phyloP scores from a whole-genome alignment of 23 tunicate genomes.

The Ciona savignyi region DNA sequence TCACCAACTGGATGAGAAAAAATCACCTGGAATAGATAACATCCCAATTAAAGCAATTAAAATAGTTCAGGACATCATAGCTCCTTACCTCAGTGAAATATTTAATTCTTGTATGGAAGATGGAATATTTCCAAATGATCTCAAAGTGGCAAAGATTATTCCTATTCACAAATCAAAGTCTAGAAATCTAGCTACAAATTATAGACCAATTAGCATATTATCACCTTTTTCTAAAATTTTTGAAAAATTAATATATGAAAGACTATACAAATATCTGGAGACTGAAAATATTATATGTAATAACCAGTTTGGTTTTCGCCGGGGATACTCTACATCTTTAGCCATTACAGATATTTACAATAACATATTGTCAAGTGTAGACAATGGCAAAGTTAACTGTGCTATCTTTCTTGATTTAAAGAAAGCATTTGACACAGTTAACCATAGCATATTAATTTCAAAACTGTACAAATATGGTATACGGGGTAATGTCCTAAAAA shows the following conservation, averaged over 20 bases:
- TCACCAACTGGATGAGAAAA: background rate
- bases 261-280: background rate
- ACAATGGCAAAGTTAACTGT: background rate
- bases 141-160: conserved; percentile 13
- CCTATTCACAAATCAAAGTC: conserved; percentile 4
- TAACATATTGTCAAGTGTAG: background rate
- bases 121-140: conserved; percentile 9
- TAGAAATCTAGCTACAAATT: background rate
- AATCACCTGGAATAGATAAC: background rate
- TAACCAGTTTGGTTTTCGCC: conserved; percentile 20
- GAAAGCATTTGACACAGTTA: conserved; percentile 24
- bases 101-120: conserved; percentile 8
- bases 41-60: conserved; percentile 7
- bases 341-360: conserved; percentile 2
- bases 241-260: conserved; percentile 3
- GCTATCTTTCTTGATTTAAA: conserved; percentile 5
- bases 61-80: conserved; percentile 2
- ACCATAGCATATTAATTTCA: conserved; percentile 9
- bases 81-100: conserved; percentile 4
- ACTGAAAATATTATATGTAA: background rate
- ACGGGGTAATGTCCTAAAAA: background rate
- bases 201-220: conserved; percentile 12
- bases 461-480: conserved; percentile 18
- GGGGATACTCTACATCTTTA: conserved; percentile 6
- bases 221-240: conserved; percentile 16